Conservation (phyloP, 2,888 invertebrate genomes). For the Hirtodrosophila cameraria region DNA sequence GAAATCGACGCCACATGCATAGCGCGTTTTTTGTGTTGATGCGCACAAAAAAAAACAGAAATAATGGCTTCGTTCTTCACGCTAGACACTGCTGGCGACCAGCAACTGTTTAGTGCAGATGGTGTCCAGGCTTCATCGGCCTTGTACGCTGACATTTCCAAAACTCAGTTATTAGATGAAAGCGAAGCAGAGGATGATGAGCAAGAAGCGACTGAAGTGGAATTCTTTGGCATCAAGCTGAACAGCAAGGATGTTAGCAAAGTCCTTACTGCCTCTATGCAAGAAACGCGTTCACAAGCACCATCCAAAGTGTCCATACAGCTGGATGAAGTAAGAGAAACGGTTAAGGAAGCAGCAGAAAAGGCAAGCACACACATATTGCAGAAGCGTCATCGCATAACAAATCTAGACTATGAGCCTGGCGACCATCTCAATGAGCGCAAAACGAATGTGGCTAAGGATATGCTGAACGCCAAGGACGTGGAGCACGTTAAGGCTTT, state of each 20-base stretch:
- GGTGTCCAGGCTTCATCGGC: neutral
- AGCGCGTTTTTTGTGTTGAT: slow-evolving; percentile 8
- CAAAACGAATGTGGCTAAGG: slow-evolving; percentile 57
- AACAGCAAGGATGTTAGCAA: slow-evolving; percentile 55
- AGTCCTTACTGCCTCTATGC: slow-evolving; percentile 58
- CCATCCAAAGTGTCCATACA: slow-evolving; percentile 48
- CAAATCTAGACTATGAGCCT: slow-evolving; percentile 41
- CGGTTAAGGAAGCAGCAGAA: slow-evolving; percentile 61
- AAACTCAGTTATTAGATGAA: slow-evolving; percentile 11
- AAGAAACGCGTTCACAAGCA: slow-evolving; percentile 38
- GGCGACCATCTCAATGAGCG: slow-evolving; percentile 28
- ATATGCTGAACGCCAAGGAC: slow-evolving; percentile 73
- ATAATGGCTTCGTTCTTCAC: slow-evolving; percentile 79
- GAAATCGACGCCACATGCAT: slow-evolving; percentile 24
- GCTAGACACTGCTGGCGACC: slow-evolving; percentile 78
- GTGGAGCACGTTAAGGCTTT: slow-evolving; percentile 86
- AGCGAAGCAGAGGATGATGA: slow-evolving; percentile 37
- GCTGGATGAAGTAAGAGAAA: slow-evolving; percentile 55
- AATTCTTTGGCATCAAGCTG: slow-evolving; percentile 63
- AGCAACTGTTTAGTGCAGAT: slow-evolving; percentile 57
- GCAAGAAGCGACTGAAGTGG: slow-evolving; percentile 60
- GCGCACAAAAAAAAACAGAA: neutral
- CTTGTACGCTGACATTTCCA: slow-evolving; percentile 22
- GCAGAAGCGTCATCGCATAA: slow-evolving; percentile 33
- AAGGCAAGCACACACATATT: slow-evolving; percentile 36